Conservation (phyloP, 2,113 vertebrate species). For the Malurus elegans region DNA sequence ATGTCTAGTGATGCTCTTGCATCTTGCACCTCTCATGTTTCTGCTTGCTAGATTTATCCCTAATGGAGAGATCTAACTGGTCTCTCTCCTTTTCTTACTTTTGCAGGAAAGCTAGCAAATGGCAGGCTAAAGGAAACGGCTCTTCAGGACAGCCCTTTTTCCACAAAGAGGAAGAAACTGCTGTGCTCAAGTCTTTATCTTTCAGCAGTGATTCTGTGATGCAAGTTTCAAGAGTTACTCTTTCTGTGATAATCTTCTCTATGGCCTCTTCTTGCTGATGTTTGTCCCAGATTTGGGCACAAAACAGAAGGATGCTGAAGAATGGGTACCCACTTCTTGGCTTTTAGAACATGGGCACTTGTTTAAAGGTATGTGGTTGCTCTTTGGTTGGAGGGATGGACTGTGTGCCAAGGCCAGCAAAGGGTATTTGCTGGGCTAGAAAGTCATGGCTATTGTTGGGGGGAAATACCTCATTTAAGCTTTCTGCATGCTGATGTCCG, state of each 20-base stretch:
- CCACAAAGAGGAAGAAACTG: neutral
- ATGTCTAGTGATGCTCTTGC: neutral
- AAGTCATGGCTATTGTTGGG: neutral
- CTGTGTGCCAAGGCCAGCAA: neutral
- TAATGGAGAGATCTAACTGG: neutral
- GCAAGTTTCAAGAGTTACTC: constrained; percentile 37
- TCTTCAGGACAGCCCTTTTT: neutral
- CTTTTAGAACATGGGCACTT: constrained; percentile 84
- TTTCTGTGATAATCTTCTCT: constrained; percentile 79
- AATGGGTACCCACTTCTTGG: constrained; percentile 75
- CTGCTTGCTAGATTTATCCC: neutral
- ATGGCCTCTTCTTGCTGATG: constrained; percentile 80
- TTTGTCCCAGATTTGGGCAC: constrained; percentile 78
- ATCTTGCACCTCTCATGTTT: neutral
- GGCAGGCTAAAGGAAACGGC: neutral
- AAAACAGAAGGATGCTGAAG: constrained; percentile 81
- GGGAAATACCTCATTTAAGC: neutral
- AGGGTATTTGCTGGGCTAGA: neutral
- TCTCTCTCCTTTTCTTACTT: neutral
- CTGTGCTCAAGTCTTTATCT: neutral
- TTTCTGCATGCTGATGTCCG: neutral
- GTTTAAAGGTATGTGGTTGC: constrained; percentile 83
- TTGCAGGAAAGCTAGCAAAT: neutral
- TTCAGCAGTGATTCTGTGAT: constrained; percentile 3
- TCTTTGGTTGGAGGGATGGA: neutral